phyloP scores from a whole-genome alignment of 2,888 invertebrate genomes.

The Cryptus viduatorius region DNA sequence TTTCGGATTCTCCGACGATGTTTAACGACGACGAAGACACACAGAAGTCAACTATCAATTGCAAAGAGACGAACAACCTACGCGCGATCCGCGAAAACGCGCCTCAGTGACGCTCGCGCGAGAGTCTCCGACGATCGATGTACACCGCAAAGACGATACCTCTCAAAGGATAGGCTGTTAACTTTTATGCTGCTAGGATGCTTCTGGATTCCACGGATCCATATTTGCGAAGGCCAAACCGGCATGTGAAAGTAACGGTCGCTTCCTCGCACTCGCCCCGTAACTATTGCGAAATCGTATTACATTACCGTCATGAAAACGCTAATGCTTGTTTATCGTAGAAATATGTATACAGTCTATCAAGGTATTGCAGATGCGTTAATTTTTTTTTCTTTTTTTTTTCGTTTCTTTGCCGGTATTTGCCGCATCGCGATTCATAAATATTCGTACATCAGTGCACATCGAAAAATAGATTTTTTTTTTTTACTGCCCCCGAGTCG shows the following conservation, averaged over 20 bases:
- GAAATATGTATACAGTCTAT: neutral
- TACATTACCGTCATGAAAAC: slow-evolving; percentile 39
- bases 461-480: neutral
- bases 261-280: slow-evolving; percentile 70
- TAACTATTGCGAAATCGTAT: slow-evolving; percentile 70
- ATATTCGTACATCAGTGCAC: neutral
- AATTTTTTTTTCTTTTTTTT: neutral
- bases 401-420: too few relatives aligned
- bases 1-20: slow-evolving; percentile 1
- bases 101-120: slow-evolving; percentile 15
- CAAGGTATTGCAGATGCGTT: slow-evolving; percentile 7
- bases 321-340: slow-evolving; percentile 6
- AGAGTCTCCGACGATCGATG: slow-evolving; percentile 4
- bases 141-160: slow-evolving; percentile 11
- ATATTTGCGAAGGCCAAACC: slow-evolving; percentile 74
- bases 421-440: neutral
- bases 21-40: neutral
- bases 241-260: slow-evolving; percentile 77
- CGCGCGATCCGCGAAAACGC: neutral
- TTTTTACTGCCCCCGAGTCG: neutral
- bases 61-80: slow-evolving; percentile 10
- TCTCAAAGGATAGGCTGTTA: slow-evolving; percentile 32
- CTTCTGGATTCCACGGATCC: slow-evolving; percentile 74
- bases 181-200: slow-evolving; percentile 53
- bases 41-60: neutral